Evolutionary conservation across 2,113 vertebrate genomes (phyloP).

Genomic region (Micromys minutus): DNA sequence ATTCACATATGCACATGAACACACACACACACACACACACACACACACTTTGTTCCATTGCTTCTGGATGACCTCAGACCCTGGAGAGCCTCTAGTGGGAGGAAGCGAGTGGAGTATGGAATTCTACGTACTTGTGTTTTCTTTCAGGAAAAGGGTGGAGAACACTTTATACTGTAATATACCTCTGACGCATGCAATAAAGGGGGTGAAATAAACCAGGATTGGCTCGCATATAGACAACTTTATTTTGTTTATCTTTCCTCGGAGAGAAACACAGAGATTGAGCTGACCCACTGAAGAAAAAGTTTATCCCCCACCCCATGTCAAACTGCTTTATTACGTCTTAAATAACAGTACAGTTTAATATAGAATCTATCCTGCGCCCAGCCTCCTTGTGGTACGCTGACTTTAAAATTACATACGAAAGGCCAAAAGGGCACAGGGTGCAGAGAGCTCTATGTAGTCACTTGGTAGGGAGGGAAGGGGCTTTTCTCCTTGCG

Average conservation of each 20-base stretch:
- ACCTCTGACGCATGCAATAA: conserved; percentile 25
- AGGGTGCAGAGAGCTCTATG: no score
- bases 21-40: not conserved
- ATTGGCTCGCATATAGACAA: conserved; percentile 55
- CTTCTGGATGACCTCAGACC: not conserved
- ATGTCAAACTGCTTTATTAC: no score
- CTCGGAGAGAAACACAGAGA: conserved; percentile 55
- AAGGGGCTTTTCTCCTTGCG: no score
- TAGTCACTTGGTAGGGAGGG: no score
- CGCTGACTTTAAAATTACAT: no score
- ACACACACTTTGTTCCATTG: not conserved
- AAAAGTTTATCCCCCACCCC: conserved; percentile 48
- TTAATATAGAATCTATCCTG: no score
- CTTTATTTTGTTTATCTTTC: conserved; percentile 71
- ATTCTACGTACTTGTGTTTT: not conserved
- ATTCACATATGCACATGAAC: not conserved
- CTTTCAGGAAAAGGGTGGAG: not conserved
- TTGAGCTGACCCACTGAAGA: conserved; percentile 63
- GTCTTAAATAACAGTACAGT: no score
- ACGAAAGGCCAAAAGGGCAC: no score
- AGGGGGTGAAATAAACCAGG: not conserved
- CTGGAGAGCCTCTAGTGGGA: not conserved
- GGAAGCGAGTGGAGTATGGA: not conserved
- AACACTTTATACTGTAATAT: not conserved
- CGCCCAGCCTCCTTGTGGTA: no score